A percentile compares a stretch with the other conserved stretches of the same genome.
Evolutionary conservation across 2,797 vertebrate species (phyloP).

Genomic region (Momotus momota): DNA sequence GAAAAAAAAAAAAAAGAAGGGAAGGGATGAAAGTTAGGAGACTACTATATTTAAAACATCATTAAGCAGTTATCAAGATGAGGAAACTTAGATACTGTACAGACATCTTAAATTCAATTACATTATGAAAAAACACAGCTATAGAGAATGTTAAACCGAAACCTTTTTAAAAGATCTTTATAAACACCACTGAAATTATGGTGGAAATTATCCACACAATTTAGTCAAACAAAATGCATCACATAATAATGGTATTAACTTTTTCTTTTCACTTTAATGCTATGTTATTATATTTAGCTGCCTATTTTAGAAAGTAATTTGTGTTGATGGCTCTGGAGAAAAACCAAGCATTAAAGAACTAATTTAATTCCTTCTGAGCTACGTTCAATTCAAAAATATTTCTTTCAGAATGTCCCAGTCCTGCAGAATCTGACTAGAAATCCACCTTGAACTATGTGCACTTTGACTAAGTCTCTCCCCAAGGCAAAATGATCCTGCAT

Average conservation of each 20-base stretch:
- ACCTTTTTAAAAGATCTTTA: slow-evolving; percentile 48
- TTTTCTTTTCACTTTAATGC: slow-evolving; percentile 75
- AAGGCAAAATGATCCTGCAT: slow-evolving; percentile 68
- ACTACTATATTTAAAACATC: not conserved
- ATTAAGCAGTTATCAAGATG: slow-evolving; percentile 31
- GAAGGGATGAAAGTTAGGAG: not conserved
- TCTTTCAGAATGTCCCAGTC: slow-evolving; percentile 58
- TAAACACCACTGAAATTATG: slow-evolving; percentile 59
- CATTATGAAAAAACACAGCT: slow-evolving; percentile 3
- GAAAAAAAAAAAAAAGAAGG: not conserved
- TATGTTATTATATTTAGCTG: slow-evolving; percentile 79
- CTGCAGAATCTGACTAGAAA: slow-evolving; percentile 58
- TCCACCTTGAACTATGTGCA: slow-evolving; percentile 66
- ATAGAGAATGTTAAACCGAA: slow-evolving; percentile 37
- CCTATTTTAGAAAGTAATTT: slow-evolving; percentile 80
- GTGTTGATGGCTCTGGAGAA: slow-evolving; percentile 80
- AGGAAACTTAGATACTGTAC: slow-evolving; percentile 14
- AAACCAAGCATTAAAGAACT: slow-evolving; percentile 79
- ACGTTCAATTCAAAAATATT: slow-evolving; percentile 64
- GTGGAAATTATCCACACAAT: slow-evolving; percentile 53
- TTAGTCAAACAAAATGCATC: slow-evolving; percentile 65
- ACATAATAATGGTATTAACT: slow-evolving; percentile 63
- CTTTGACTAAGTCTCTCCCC: slow-evolving; percentile 65
- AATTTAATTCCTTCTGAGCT: slow-evolving; percentile 80
- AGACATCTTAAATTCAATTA: slow-evolving; percentile 58